Evolutionary conservation across 1,140 invertebrate species (phyloP).

Genomic region (Drosophila miranda): DNA sequence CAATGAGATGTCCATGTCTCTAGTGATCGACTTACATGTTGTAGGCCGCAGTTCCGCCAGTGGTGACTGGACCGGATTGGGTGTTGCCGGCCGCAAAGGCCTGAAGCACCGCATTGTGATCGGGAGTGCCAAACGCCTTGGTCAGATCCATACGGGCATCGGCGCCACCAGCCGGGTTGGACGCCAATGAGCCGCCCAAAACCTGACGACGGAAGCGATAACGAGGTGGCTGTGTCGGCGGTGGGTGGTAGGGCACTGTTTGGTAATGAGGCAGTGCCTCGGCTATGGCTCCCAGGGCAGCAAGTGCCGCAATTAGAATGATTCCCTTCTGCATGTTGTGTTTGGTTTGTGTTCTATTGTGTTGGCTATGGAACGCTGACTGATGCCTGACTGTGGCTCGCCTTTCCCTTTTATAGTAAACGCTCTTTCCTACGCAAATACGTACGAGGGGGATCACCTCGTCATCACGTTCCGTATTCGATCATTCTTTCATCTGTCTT

Average conservation of each 20-base stretch:
- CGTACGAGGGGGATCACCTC: too few relatives aligned
- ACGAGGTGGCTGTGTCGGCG: too few relatives aligned
- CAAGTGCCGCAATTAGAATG: too few relatives aligned
- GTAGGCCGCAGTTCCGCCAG: conserved; percentile 50
- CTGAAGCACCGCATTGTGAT: conserved; percentile 59
- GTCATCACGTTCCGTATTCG: too few relatives aligned
- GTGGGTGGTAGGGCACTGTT: conserved; percentile 29
- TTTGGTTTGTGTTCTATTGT: too few relatives aligned
- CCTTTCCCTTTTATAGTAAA: too few relatives aligned
- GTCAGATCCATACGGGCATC: conserved; percentile 60
- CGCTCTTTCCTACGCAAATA: too few relatives aligned
- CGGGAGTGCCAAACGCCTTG: conserved; percentile 48
- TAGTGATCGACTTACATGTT: conserved; percentile 52
- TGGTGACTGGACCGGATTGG: conserved; percentile 36
- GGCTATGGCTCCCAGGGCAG: too few relatives aligned
- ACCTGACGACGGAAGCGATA: conserved; percentile 40
- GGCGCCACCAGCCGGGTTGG: conserved; percentile 58
- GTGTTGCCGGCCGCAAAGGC: conserved; percentile 70
- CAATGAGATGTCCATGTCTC: fast-evolving
- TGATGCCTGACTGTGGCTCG: too few relatives aligned
- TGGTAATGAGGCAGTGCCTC: not conserved
- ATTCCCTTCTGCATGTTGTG: too few relatives aligned
- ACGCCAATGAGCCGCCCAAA: conserved; percentile 52
- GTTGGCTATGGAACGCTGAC: too few relatives aligned
- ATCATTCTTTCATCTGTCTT: too few relatives aligned